Evolutionary conservation across 2,797 vertebrate species (phyloP), one percentile per base, ranked within the genome.

Genomic region (Falco concolor): DNA sequence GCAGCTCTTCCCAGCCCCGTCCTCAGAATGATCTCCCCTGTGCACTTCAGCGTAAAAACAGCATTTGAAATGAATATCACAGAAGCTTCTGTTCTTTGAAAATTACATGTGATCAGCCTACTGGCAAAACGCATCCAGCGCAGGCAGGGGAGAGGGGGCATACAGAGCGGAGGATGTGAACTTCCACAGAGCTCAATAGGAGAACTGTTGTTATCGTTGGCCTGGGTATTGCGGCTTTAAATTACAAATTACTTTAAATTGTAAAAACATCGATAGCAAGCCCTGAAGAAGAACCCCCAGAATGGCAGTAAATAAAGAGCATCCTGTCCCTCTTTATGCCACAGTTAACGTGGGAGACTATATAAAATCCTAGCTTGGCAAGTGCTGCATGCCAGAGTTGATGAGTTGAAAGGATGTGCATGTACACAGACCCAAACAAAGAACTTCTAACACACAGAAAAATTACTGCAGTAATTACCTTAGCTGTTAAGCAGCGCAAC

Each of bases 211-310:
- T 96, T 95, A 74, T 93, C 8, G 0, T 93, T 89, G 88, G 88
- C 84, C 38, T 87, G 63, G 8, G 27, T 84, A 79, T 70, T 75
- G 80, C 68, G 81, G 91, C 84, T 93, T 95, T 85, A 94, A 93
- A 93, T 90, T 77, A 77, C 84, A 85, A 82, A 94, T 95, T 34
- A 78, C 83, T 90, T 88, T 73, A 94, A 87, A 94, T 61, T 90
- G 67, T 94, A 82, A 92, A 96, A 94, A 83, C 90, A 85, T 57
- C 1, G 10, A 95, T 72, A 90, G 88, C 49, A 44, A 89, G 32
- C 85, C 56, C 83, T 64, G 32, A 56, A 94, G 83, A 90, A 91
- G 74, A 67, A 92, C 72, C 45, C 84, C 53, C 84, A 77, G 50
- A 77, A 89, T 44, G 38, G 64, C 75, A 93, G 88, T 90, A 93